Conservation (phyloP, 2,888 invertebrate genomes). For the Megalurothrips usitatus region DNA sequence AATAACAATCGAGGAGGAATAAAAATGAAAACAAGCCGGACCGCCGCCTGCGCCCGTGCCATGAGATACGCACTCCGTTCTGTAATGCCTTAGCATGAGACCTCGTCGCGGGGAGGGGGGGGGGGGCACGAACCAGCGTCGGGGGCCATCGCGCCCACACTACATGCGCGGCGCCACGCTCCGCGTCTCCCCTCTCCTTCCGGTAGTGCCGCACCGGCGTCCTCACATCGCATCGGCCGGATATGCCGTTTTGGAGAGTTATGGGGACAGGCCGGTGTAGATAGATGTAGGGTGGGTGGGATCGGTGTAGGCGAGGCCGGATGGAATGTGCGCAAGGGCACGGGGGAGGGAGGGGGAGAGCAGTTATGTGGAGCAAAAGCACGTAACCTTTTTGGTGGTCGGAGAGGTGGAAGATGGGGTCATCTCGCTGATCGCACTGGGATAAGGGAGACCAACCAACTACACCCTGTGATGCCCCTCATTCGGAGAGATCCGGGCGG, state of each 20-base stretch:
- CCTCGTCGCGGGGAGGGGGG: background rate
- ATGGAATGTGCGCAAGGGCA: background rate
- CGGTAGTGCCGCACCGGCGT: slow-evolving; percentile 26
- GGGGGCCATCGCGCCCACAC: background rate
- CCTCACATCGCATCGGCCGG: slow-evolving; percentile 29
- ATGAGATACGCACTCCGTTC: too few relatives aligned
- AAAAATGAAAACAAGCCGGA: background rate
- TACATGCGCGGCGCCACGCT: background rate
- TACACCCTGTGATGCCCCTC: too few relatives aligned
- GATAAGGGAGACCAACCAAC: too few relatives aligned
- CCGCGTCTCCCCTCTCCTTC: background rate
- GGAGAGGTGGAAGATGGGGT: too few relatives aligned
- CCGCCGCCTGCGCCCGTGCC: background rate
- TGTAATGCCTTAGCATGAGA: background rate
- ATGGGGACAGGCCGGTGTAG: slow-evolving; percentile 10
- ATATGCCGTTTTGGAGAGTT: slow-evolving; percentile 17
- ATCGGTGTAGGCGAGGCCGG: background rate
- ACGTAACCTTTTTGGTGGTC: too few relatives aligned
- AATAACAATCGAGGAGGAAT: background rate
- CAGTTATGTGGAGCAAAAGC: background rate
- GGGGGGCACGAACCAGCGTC: background rate
- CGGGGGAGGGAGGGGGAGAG: background rate
- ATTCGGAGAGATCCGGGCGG: too few relatives aligned
- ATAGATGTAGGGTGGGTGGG: background rate
- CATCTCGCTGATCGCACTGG: too few relatives aligned